Percentiles rank a stretch among this genome's conserved stretches.
Evolutionary conservation across 2,113 vertebrate species (phyloP).

Genomic region (Carlito syrichta): DNA sequence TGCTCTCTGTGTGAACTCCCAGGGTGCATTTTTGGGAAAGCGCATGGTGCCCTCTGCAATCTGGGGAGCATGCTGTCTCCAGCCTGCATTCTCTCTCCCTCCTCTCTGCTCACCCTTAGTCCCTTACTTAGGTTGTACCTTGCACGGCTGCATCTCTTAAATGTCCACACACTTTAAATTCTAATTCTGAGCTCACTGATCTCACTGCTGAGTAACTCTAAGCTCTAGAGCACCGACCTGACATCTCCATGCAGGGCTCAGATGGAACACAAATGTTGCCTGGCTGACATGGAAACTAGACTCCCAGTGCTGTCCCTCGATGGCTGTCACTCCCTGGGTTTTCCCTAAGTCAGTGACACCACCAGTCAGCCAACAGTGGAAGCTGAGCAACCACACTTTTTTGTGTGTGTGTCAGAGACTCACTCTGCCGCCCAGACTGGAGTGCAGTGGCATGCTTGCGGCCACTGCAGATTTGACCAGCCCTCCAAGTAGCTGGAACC

Average conservation of each 20-base stretch:
- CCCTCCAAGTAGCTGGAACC: not conserved
- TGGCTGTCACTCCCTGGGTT: not conserved
- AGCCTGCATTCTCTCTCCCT: not conserved
- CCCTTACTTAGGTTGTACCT: not conserved
- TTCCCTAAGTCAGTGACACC: not conserved
- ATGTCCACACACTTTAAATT: not conserved
- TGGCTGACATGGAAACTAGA: not conserved
- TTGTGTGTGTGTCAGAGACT: not conserved
- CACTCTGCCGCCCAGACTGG: not conserved
- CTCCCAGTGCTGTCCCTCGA: not conserved
- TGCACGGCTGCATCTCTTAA: not conserved
- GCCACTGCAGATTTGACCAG: not conserved
- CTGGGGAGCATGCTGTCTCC: not conserved
- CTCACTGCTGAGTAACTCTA: too few species aligned
- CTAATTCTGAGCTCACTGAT: not conserved
- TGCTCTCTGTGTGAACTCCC: not conserved
- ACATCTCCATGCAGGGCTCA: fast-evolving
- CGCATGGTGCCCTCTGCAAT: too few species aligned
- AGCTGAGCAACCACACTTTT: not conserved
- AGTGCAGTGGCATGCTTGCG: not conserved
- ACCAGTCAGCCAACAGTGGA: not conserved
- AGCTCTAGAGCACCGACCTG: not conserved
- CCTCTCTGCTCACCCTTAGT: not conserved
- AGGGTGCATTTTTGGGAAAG: not conserved
- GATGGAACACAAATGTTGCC: not conserved